These are phyloP conservation scores for Callithrix jacchus DNA, from an alignment of 2,113 vertebrate genomes.

Conservation along the genomic window DNA sequence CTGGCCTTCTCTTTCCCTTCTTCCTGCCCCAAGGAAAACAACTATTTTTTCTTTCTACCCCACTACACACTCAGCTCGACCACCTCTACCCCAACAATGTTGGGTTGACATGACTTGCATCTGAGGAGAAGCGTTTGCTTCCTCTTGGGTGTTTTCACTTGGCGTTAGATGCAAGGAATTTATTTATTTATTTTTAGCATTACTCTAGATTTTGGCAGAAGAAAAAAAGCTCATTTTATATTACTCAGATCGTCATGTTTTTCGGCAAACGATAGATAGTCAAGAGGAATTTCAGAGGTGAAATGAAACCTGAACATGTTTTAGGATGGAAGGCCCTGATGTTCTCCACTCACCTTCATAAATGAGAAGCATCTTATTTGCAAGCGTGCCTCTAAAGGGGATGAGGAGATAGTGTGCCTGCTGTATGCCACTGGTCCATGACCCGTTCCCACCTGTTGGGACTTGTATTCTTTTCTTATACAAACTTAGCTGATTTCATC, in stretches of 20 bases:
- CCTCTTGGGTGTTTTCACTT: too few species aligned
- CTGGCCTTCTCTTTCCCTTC: neutral
- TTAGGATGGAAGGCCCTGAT: too few species aligned
- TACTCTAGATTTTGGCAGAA: neutral
- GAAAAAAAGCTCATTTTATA: neutral
- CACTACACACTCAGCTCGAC: rapidly evolving
- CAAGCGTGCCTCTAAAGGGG: neutral
- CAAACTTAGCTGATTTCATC: neutral
- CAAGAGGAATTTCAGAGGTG: neutral
- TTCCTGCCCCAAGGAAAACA: neutral
- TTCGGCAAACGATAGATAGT: neutral
- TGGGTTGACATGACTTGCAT: neutral
- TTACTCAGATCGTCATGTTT: neutral
- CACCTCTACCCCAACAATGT: rapidly evolving
- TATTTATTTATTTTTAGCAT: neutral
- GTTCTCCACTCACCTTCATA: neutral
- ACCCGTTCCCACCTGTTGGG: neutral
- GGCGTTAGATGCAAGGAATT: neutral
- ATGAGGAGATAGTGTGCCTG: rapidly evolving
- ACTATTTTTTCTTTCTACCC: neutral
- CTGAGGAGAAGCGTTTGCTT: neutral
- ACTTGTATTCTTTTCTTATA: neutral
- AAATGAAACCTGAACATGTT: neutral
- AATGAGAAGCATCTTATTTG: neutral
- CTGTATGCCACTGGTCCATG: neutral